Base-by-base conservation (phyloP, 2,797 vertebrate genomes). In the Bufotes viridis region DNA sequence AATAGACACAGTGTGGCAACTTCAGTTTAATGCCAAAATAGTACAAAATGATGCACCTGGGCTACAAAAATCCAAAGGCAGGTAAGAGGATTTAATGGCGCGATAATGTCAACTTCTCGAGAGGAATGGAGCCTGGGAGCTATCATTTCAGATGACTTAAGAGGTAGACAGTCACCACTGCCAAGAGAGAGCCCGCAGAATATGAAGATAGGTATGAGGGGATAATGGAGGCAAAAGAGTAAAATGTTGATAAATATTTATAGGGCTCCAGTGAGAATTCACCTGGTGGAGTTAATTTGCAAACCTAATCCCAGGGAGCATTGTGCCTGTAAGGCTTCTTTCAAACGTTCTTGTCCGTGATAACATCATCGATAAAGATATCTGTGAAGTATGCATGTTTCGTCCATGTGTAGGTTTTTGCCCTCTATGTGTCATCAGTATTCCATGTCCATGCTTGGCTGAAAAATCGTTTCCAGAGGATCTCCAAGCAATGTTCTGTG, bases 81-180 rank as follows among this genome's bases (percentile, higher is more conserved):
- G 58, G 22, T 85, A 76, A 76, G 14, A 85, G 87, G 78, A 85
- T 89, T 42, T 89, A 81, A 89, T 89, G 84, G 67, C 20, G n/a
- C 67, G 42, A 88, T 88, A 81, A 85, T 88, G 83, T 89, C 83
- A 86, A 81, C 78, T 78, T 55, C 42, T 65, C 53, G 22, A 86
- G 83, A 67, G 26, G 26, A 82, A 76, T 65, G 84, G 78, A 81
- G 70, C 65, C 81, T 74, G 58, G 79, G 78, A 82, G 26, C 61
- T 29, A 60, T 86, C 85, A 86, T 76, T 89, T 78, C 58, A 15
- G 17, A 78, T 76, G 84, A 86, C 69, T 75, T 67, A 49, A 51
- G 74, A 69, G 60, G 70, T 81, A 75, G 58, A n/a, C n/a, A 78
- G 79, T 51, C 67, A 24, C 26, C 15, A 20, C 20, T 29, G 53